Conservation (phyloP, 2,888 invertebrate genomes). For the Scaptomyza reducta region DNA sequence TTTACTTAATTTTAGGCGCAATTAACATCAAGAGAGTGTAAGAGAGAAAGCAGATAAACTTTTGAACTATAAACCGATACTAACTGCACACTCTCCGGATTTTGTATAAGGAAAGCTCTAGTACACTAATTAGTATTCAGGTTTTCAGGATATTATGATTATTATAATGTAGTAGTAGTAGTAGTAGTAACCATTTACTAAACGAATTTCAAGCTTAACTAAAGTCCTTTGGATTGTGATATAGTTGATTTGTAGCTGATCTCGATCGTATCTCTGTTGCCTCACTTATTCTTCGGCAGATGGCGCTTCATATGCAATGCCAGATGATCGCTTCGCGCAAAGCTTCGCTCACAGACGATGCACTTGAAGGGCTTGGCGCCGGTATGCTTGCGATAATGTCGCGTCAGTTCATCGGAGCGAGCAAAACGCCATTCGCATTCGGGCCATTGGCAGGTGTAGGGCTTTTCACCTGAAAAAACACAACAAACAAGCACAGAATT, state of each 20-base stretch:
- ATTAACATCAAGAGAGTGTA: slow-evolving; percentile 15
- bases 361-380: slow-evolving; percentile 99
- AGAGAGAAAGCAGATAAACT: neutral
- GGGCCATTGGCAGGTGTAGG: slow-evolving; percentile 98
- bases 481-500: slow-evolving; percentile 5
- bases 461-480: slow-evolving; percentile 93
- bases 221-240: slow-evolving; percentile 83
- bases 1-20: slow-evolving; percentile 61
- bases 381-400: slow-evolving; percentile 98
- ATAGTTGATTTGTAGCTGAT: slow-evolving; percentile 61
- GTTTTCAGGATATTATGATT: slow-evolving; percentile 29
- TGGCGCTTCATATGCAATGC: slow-evolving; percentile 98
- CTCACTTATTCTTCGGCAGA: slow-evolving; percentile 90
- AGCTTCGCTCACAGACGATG: slow-evolving; percentile 96
- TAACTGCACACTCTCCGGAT: slow-evolving; percentile 4
- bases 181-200: slow-evolving; percentile 66
- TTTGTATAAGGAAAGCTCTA: slow-evolving; percentile 5
- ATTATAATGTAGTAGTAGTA: slow-evolving; percentile 6
- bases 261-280: slow-evolving; percentile 3
- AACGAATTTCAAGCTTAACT: slow-evolving; percentile 64
- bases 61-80: slow-evolving; percentile 13
- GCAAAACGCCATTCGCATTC: slow-evolving; percentile 99
- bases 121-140: slow-evolving; percentile 53
- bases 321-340: slow-evolving; percentile 97
- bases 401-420: slow-evolving; percentile 96